A percentile compares a stretch with the other conserved stretches of the same genome.
phyloP scores from a whole-genome alignment of 2,797 vertebrate genomes.

The Myotis planiceps region DNA sequence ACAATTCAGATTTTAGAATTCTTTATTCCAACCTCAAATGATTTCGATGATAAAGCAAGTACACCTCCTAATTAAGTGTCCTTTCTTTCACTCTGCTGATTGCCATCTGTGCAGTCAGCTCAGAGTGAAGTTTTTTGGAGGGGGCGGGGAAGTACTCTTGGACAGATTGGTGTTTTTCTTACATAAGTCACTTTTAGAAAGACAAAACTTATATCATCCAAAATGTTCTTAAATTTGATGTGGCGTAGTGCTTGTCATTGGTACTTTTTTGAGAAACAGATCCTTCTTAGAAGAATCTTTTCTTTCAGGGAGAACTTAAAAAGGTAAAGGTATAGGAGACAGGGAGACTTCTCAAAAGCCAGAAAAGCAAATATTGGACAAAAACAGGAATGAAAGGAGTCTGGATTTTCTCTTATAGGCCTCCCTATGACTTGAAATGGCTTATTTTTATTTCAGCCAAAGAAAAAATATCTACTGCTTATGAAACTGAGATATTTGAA shows the following conservation, averaged over 20 bases:
- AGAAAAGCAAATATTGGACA: not conserved
- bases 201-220: not conserved
- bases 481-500: not conserved
- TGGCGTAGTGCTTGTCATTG: not conserved
- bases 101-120: not conserved
- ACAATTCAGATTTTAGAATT: constrained; percentile 11
- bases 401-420: not conserved
- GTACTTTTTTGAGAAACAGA: not conserved
- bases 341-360: not conserved
- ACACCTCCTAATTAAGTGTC: not conserved
- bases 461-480: not conserved
- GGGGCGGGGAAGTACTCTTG: not conserved
- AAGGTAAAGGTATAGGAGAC: not conserved
- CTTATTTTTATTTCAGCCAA: not conserved
- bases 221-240: not conserved
- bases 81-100: not conserved
- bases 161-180: not conserved
- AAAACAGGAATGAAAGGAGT: not conserved
- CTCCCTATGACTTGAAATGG: not conserved
- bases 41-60: not conserved
- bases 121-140: not conserved
- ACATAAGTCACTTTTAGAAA: not conserved
- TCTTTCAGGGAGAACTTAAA: not conserved
- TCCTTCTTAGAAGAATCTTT: not conserved
- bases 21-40: not conserved